phyloP scores from a whole-genome alignment of 1,140 invertebrate species.

The Plodia interpunctella region DNA sequence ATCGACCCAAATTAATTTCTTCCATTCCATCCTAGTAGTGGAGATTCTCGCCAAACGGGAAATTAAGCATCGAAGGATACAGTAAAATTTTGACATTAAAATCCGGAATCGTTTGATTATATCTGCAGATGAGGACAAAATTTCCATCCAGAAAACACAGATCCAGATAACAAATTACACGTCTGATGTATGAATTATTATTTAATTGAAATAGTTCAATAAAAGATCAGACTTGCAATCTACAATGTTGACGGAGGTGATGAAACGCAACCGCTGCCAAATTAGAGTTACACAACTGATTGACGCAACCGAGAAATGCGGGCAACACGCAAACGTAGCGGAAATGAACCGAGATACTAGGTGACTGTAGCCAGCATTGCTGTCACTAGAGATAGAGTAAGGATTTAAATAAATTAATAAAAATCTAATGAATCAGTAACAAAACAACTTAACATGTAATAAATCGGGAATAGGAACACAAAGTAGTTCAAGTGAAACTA shows the following conservation, averaged over 20 bases:
- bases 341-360: neutral
- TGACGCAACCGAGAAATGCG: slow-evolving; percentile 11
- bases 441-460: no score
- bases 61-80: no score
- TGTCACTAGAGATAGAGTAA: neutral
- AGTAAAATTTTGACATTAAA: no score
- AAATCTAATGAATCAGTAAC: neutral
- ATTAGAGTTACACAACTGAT: slow-evolving; percentile 14
- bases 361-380: neutral
- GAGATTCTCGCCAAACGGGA: neutral
- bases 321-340: slow-evolving; percentile 10
- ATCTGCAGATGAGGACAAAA: no score
- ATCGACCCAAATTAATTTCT: neutral
- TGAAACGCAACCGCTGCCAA: slow-evolving; percentile 10
- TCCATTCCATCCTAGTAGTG: neutral
- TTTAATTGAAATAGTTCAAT: no score
- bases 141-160: no score
- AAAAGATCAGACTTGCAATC: neutral
- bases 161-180: no score
- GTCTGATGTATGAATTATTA: no score
- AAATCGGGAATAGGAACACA: no score
- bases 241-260: neutral
- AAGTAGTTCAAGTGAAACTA: no score
- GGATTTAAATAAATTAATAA: no score
- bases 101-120: no score